Conservation (phyloP, 2,113 vertebrate genomes). For the Hippocampus abdominalis region DNA sequence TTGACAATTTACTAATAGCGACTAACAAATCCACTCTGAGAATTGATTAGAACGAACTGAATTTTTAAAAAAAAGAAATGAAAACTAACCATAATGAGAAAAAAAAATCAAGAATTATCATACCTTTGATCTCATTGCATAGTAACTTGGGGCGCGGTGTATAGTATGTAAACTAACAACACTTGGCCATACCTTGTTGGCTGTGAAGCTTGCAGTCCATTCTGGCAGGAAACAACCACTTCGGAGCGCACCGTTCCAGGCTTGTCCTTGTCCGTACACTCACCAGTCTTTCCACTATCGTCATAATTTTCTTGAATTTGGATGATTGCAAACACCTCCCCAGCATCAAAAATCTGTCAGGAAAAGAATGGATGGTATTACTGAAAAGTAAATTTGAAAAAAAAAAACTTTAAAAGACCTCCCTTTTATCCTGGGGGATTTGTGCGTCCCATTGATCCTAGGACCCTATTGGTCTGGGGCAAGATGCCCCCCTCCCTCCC, state of each 20-base stretch:
- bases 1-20: too few species aligned
- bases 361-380: background rate
- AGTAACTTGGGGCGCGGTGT: too few species aligned
- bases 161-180: background rate
- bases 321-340: constrained; percentile 93
- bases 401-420: too few species aligned
- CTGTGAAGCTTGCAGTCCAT: constrained; percentile 77
- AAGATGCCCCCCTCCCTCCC: too few species aligned
- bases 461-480: too few species aligned
- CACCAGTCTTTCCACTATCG: constrained; percentile 55
- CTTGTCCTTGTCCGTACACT: constrained; percentile 50
- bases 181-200: constrained; percentile 75
- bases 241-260: constrained; percentile 74
- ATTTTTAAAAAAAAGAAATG: background rate
- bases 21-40: too few species aligned
- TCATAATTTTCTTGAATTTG: constrained; percentile 73
- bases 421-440: too few species aligned
- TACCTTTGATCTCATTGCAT: too few species aligned
- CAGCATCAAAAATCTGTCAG: constrained; percentile 87
- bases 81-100: too few species aligned
- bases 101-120: too few species aligned
- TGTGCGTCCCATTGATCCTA: too few species aligned
- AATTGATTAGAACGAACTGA: too few species aligned
- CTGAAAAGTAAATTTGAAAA: background rate
- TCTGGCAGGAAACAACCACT: constrained; percentile 84